Conservation (phyloP, 2,113 vertebrate genomes). For the Antidorcas marsupialis region DNA sequence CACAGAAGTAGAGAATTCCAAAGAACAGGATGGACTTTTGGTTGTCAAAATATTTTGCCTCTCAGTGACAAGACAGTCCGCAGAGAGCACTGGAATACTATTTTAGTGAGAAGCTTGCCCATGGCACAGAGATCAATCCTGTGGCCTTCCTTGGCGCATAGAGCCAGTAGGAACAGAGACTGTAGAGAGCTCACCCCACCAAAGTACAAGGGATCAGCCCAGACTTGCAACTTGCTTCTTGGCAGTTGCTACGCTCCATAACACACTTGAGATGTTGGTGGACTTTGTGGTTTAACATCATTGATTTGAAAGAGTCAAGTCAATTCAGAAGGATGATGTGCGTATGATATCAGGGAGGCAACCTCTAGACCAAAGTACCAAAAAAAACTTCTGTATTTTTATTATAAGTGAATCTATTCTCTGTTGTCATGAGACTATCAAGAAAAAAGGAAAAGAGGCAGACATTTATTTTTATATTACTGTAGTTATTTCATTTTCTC, state of each 20-base stretch:
- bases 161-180: accelerated
- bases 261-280: neutral
- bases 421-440: neutral
- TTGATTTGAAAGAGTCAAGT: constrained; percentile 16
- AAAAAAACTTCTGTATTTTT: neutral
- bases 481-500: neutral
- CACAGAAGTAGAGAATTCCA: neutral
- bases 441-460: neutral
- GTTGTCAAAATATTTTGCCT: neutral
- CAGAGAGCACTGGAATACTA: neutral
- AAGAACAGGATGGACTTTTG: neutral
- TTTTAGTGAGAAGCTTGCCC: neutral
- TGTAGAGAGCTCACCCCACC: neutral
- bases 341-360: neutral
- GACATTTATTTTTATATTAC: neutral
- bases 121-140: neutral
- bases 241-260: neutral
- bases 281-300: constrained; percentile 19
- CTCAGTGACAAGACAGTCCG: neutral
- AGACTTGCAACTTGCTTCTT: neutral
- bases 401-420: neutral
- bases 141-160: neutral
- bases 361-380: neutral
- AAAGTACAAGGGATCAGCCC: neutral
- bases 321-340: neutral